Percentiles rank a stretch among this genome's conserved stretches.
Conservation (phyloP, 2,888 invertebrate genomes). For the Synergus japonicus region DNA sequence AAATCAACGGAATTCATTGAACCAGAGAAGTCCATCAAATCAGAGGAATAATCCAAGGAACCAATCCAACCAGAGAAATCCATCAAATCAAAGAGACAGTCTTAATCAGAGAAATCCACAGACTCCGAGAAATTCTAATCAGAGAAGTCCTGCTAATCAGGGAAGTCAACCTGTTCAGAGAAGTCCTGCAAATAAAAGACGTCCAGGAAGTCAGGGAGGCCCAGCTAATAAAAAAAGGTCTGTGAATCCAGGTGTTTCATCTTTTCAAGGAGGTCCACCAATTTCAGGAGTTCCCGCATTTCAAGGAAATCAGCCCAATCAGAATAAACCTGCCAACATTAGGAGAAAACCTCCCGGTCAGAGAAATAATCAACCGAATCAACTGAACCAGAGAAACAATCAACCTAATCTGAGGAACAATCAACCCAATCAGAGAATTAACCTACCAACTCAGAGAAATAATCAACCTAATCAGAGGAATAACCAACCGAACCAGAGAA, state of each 20-base stretch:
- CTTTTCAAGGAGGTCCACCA: not conserved
- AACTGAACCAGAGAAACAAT: not conserved
- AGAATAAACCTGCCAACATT: not conserved
- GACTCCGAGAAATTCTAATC: not conserved
- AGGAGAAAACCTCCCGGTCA: not conserved
- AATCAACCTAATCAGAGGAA: not conserved
- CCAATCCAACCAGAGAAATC: not conserved
- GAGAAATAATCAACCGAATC: not conserved
- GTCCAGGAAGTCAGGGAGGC: conserved; percentile 14
- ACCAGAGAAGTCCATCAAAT: not conserved
- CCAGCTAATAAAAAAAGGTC: conserved; percentile 8
- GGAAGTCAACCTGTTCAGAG: not conserved
- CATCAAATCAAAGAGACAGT: not conserved
- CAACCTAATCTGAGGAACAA: not conserved
- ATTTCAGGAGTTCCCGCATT: not conserved
- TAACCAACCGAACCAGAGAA: not conserved
- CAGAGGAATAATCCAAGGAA: conserved; percentile 18
- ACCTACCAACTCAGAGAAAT: not conserved
- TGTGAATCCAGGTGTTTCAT: not conserved
- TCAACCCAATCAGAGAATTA: not conserved
- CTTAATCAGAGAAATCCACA: not conserved
- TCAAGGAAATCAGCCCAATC: not conserved
- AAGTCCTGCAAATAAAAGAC: conserved; percentile 10
- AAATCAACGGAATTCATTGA: not conserved
- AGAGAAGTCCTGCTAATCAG: not conserved